These are phyloP conservation scores for Drosophila monieri DNA, from an alignment of 2,888 invertebrate genomes.

Conservation along the genomic window DNA sequence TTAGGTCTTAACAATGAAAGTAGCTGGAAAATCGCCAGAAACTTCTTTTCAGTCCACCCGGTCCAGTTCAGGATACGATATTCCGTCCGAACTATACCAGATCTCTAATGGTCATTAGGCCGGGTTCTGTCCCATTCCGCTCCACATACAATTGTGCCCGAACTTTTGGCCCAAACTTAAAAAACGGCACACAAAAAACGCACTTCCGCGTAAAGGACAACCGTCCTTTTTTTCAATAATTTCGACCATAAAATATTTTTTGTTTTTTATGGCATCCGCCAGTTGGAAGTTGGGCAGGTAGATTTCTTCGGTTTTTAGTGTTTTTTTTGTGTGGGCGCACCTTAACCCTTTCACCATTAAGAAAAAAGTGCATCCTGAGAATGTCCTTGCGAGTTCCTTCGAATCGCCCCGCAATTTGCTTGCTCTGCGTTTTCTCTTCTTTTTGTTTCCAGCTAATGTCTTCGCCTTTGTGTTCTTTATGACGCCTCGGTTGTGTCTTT, in stretches of 20 bases:
- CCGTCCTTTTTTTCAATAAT: conserved; percentile 40
- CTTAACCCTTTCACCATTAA: conserved; percentile 76
- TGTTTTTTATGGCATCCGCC: conserved; percentile 62
- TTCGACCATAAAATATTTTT: conserved; percentile 64
- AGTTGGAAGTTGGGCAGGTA: conserved; percentile 33
- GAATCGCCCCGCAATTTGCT: conserved; percentile 40
- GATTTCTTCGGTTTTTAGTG: conserved; percentile 20
- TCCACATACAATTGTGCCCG: conserved; percentile 65
- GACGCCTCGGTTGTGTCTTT: conserved; percentile 68
- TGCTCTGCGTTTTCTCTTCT: conserved; percentile 24
- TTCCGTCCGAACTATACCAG: neutral
- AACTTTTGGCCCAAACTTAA: conserved; percentile 30
- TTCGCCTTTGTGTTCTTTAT: conserved; percentile 66
- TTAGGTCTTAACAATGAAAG: conserved; percentile 66
- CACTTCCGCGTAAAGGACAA: conserved; percentile 69
- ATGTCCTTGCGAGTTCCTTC: conserved; percentile 55
- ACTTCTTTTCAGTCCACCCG: conserved; percentile 27
- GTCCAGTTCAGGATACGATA: conserved; percentile 13
- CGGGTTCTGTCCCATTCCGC: conserved; percentile 33
- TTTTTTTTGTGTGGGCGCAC: conserved; percentile 60
- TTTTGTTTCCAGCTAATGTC: conserved; percentile 71
- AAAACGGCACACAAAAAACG: conserved; percentile 21
- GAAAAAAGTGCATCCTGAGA: conserved; percentile 45
- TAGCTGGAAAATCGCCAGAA: conserved; percentile 73
- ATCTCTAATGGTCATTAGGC: conserved; percentile 38